Base-by-base conservation (phyloP, 2,797 vertebrate genomes). In the Esox masquinongy region DNA sequence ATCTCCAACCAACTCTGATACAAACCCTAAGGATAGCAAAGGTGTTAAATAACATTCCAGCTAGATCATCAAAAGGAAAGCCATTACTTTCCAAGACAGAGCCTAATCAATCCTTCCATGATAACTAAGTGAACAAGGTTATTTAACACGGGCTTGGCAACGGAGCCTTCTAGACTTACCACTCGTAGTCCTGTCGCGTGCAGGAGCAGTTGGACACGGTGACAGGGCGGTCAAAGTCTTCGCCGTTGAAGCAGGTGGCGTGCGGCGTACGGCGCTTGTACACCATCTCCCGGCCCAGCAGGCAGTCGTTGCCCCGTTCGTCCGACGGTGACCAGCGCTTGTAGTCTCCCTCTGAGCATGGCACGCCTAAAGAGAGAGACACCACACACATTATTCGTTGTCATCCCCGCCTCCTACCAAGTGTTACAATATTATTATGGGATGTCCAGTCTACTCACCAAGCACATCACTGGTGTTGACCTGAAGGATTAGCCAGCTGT, bases 401-500 rank as follows among this genome's bases (percentile, higher is more conserved):
- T 47, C 36, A 39, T 39, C 36, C 36, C 4, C 36, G 36, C 4
- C 36, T 39, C 36, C 36, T 8, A 4, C 36, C 36, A 39, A 26
- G 22, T 24, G 56, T 24, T 7, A 2, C 24, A 24, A 24, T 61
- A 61, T 24, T 24, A 61, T 61, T 4, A 4, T 24, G 56, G 24
- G 56, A 24, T 47, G 43, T 47, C 43, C 43, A 2, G n/a, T 61
- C 56, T 6, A 7, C 53, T 92, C 89, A 99, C 98, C 97, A 63
- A 99, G 93, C 16, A 96, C 96, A 0, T 95, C 94, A 0, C 96
- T 97, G 86, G 96, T 92, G 86, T 99, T 99, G 94, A 99, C 94
- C 93, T 99, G 98, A 82, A 99, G 90, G 87, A 99, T 99, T 73
- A 99, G 94, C 98, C 98, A 99, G 91, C 97, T 99, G 93, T 99